Evolutionary conservation across 2,797 vertebrate species (phyloP), one percentile per base, ranked within the genome.

Genomic region (Leptodactylus fallax): DNA sequence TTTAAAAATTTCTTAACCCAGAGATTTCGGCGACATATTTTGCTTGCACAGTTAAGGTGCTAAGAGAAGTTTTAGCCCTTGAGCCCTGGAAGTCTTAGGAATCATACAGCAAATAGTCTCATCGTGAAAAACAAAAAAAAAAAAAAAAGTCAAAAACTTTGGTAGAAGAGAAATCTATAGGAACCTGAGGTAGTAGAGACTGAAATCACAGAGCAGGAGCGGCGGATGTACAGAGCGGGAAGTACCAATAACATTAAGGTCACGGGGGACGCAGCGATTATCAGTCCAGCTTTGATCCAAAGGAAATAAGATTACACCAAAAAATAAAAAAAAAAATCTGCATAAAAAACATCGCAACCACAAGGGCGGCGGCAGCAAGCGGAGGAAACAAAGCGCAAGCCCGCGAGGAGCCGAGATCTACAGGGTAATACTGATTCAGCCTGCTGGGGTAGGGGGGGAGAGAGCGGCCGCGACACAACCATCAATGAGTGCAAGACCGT

Each of bases 181-280:
- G 96, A 96, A 96, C 96, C 96, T 97, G 97, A 97, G 96, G 96
- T 97, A 97, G 97, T 96, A 96, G 95, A 97, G 95, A 96, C 92
- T 95, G 96, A 95, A 96, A 96, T 96, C 96, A 96, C 97, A 96
- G 58, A 96, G 96, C 96, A 97, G 96, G 94, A 96, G 72, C 8
- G 95, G 96, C 93, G 88, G 95, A 96, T 96, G 96, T 95, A 96
- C 95, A 96, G 71, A 90, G 1, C 36, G 36, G 36, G 90, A 91
- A 96, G 96, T 96, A 97, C 96, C 96, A 96, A 96, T 96, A 96
- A 97, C 95, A 95, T 96, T 95, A 95, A 94, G 94, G 36, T 2
- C 36, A 95, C 96, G 96, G 93, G 96, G 91, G 94, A 96, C 91
- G 94, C 95, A 94, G 96, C 92, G 93, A 95, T 94, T 95, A 96